A percentile compares a stretch with the other conserved stretches of the same genome.
phyloP scores from a whole-genome alignment of 2,888 invertebrate species.

The Dicycla oo region DNA sequence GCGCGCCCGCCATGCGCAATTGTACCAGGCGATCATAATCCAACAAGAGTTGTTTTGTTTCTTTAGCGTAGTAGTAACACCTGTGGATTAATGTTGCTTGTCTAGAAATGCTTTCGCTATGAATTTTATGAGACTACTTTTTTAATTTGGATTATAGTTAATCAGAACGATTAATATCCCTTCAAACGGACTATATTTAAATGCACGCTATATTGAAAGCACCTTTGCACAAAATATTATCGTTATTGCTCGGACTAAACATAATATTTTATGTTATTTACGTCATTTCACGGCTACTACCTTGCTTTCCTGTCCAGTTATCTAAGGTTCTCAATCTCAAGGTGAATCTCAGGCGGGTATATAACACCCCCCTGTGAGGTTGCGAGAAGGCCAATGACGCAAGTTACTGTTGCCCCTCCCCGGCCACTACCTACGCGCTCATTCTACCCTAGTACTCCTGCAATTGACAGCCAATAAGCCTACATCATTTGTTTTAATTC shows the following conservation, averaged over 20 bases:
- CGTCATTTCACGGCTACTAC: conserved; percentile 23
- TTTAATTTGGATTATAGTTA: not conserved
- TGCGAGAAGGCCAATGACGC: conserved; percentile 72
- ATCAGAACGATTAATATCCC: not conserved
- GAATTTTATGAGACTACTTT: conserved; percentile 2
- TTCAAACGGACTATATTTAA: not conserved
- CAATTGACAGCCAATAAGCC: conserved; percentile 75
- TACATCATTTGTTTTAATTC: conserved; percentile 47
- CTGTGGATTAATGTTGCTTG: conserved; percentile 38
- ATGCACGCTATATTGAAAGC: not conserved
- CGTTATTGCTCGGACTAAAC: conserved; percentile 5
- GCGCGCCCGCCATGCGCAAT: conserved; percentile 82
- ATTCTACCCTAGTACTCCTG: conserved; percentile 77
- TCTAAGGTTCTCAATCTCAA: conserved; percentile 40
- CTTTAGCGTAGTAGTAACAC: conserved; percentile 37
- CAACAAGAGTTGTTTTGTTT: conserved; percentile 63
- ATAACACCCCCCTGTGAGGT: conserved; percentile 58
- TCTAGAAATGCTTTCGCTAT: conserved; percentile 21
- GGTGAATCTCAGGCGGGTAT: conserved; percentile 30
- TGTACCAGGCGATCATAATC: conserved; percentile 79
- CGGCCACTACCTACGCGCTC: conserved; percentile 60
- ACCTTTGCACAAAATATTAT: conserved; percentile 10
- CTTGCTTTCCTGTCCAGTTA: conserved; percentile 22
- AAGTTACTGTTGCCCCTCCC: conserved; percentile 55
- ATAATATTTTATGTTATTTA: conserved; percentile 28